Evolutionary conservation across 2,113 vertebrate genomes (phyloP).

Genomic region (Colaptes auratus): DNA sequence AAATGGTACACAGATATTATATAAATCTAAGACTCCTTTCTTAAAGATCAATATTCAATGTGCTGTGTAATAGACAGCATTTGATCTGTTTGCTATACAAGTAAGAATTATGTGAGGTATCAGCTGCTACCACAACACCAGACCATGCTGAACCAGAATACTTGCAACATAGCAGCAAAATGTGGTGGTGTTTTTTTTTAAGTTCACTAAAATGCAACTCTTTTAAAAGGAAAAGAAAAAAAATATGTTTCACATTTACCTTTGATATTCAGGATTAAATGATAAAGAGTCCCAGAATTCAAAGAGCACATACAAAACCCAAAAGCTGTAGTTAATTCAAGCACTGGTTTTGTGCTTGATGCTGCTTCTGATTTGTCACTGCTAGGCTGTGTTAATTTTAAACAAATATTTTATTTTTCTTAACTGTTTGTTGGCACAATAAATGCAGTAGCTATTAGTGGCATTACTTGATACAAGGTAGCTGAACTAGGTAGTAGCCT

Average conservation of each 20-base stretch:
- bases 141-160: not conserved
- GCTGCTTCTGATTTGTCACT: not conserved
- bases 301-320: not conserved
- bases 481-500: not conserved
- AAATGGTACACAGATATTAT: not conserved
- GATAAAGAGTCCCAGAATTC: not conserved
- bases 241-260: not conserved
- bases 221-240: not conserved
- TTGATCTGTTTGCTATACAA: not conserved
- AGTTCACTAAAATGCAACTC: not conserved
- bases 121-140: not conserved
- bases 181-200: not conserved
- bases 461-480: not conserved
- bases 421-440: not conserved
- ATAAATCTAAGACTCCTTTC: not conserved
- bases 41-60: not conserved
- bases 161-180: not conserved
- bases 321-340: not conserved
- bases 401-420: not conserved
- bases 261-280: not conserved
- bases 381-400: not conserved
- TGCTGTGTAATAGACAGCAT: not conserved
- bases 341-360: not conserved
- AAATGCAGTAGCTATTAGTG: not conserved
- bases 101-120: not conserved